phyloP scores from a whole-genome alignment of 2,113 vertebrate species.

The Diphyllodes magnificus region DNA sequence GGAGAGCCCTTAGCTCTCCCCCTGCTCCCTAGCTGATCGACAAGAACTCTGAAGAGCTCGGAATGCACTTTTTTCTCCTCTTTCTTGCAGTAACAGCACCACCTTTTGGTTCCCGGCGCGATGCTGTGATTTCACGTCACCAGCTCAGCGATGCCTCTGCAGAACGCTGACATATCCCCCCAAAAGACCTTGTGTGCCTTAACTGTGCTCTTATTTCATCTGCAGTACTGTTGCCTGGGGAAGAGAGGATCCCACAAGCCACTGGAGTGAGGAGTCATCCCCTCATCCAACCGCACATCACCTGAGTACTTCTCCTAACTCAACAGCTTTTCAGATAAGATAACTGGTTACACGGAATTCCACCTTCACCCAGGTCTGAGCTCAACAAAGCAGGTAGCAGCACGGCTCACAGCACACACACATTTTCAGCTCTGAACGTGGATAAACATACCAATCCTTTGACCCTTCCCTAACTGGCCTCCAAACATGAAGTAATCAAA shows the following conservation, averaged over 20 bases:
- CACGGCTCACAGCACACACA: background rate
- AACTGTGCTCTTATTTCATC: background rate
- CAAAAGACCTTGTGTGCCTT: background rate
- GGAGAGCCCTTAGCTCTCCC: background rate
- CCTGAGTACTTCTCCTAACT: background rate
- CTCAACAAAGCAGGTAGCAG: background rate
- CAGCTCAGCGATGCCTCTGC: background rate
- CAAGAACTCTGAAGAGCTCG: rapidly evolving
- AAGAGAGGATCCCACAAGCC: background rate
- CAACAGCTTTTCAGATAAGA: slow-evolving; percentile 17
- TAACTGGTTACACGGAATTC: background rate
- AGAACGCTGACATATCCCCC: background rate
- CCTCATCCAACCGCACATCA: background rate
- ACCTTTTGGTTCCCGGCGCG: background rate
- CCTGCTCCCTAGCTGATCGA: background rate
- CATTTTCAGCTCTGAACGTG: background rate
- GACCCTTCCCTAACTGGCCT: background rate
- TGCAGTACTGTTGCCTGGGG: background rate
- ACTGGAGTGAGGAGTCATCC: background rate
- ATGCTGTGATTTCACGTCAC: background rate
- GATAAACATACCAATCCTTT: background rate
- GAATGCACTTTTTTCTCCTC: background rate
- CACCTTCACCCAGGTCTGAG: background rate
- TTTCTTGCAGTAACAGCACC: slow-evolving; percentile 59
- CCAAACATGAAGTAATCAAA: background rate